Percentiles rank a stretch among this genome's conserved stretches.
phyloP scores from a whole-genome alignment of 1,140 invertebrate species.

The Brachionus plicatilis region DNA sequence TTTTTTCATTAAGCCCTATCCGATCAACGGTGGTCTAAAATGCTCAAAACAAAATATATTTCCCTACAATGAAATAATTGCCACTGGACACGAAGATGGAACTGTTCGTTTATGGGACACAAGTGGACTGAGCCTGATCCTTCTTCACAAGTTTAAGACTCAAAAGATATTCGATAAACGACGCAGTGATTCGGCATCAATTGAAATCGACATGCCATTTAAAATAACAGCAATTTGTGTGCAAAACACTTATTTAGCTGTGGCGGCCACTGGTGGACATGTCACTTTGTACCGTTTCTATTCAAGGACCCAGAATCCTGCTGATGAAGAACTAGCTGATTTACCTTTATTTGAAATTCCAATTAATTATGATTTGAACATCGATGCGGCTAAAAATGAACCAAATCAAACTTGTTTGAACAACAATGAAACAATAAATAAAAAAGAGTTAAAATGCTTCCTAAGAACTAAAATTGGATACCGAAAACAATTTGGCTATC shows the following conservation, averaged over 20 bases:
- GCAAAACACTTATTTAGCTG: constrained; percentile 27
- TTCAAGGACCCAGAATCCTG: not conserved
- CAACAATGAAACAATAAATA: not conserved
- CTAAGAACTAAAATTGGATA: constrained; percentile 60
- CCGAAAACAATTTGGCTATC: constrained; percentile 63
- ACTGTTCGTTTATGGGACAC: constrained; percentile 14
- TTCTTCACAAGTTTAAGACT: constrained; percentile 34
- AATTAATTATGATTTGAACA: not conserved
- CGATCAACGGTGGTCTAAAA: constrained; percentile 19
- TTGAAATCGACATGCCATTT: constrained; percentile 33
- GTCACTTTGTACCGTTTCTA: constrained; percentile 22
- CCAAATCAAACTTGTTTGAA: not conserved
- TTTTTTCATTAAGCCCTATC: not conserved
- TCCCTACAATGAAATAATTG: constrained; percentile 25
- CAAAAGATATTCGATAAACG: constrained; percentile 38
- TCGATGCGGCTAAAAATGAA: not conserved
- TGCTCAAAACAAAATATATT: constrained; percentile 29
- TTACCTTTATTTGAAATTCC: constrained; percentile 35
- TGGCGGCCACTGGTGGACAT: constrained; percentile 34
- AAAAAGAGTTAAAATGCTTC: constrained; percentile 55
- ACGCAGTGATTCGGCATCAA: not conserved
- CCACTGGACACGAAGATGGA: constrained; percentile 30
- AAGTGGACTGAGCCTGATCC: not conserved
- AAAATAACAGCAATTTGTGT: constrained; percentile 25
- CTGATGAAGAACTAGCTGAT: constrained; percentile 30